Evolutionary conservation across 2,797 vertebrate genomes (phyloP).

Genomic region (Chaunax sp.): DNA sequence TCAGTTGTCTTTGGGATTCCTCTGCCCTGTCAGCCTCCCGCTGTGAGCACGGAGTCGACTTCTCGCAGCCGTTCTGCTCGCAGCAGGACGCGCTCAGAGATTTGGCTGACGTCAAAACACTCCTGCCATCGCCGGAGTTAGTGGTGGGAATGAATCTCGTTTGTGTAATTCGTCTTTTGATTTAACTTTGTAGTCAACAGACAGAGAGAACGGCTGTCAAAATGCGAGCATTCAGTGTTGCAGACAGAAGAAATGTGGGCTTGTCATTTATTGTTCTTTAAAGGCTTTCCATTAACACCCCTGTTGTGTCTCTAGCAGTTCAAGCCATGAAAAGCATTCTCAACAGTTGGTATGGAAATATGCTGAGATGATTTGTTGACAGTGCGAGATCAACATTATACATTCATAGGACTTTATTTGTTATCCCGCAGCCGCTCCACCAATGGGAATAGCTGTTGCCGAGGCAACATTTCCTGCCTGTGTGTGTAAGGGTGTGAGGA

Average conservation of each 20-base stretch:
- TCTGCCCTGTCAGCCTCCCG: slow-evolving; percentile 54
- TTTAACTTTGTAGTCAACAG: slow-evolving; percentile 35
- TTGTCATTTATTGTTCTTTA: slow-evolving; percentile 26
- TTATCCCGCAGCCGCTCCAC: slow-evolving; percentile 51
- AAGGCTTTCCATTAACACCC: slow-evolving; percentile 34
- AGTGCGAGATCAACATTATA: slow-evolving; percentile 48
- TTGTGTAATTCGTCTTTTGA: slow-evolving; percentile 51
- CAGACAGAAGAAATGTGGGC: slow-evolving; percentile 13
- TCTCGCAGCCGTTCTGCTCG: slow-evolving; percentile 60
- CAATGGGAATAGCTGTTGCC: slow-evolving; percentile 66
- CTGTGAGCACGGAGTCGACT: slow-evolving; percentile 64
- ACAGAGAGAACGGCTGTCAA: slow-evolving; percentile 41
- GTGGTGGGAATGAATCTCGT: slow-evolving; percentile 29
- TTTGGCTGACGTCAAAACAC: slow-evolving; percentile 54
- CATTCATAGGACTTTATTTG: slow-evolving; percentile 51
- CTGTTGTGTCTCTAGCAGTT: slow-evolving; percentile 48
- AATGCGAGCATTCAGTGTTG: slow-evolving; percentile 24
- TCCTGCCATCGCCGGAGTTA: slow-evolving; percentile 34
- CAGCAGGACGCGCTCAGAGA: slow-evolving; percentile 54
- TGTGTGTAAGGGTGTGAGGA: slow-evolving; percentile 47
- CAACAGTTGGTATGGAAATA: slow-evolving; percentile 56
- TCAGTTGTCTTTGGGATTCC: slow-evolving; percentile 46
- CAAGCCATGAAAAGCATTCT: slow-evolving; percentile 45
- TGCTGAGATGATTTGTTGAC: slow-evolving; percentile 66
- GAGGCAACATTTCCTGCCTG: slow-evolving; percentile 70